These are phyloP conservation scores for Drosophila burlai DNA, from an alignment of 1,140 invertebrate species.

Conservation along the genomic window DNA sequence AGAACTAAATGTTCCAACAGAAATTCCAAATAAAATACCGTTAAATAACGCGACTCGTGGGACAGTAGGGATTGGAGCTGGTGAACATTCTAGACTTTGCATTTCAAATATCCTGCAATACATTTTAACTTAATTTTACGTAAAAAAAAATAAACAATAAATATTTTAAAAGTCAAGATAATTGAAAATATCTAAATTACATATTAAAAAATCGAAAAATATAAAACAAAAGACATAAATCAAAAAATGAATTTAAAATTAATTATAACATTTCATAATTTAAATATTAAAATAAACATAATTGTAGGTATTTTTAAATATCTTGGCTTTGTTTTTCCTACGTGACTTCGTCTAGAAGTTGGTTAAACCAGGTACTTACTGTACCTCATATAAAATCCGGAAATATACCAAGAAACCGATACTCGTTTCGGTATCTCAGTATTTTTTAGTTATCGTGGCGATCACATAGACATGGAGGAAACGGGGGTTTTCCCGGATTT, in stretches of 20 bases:
- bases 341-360: not conserved
- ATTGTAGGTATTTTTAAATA: too few relatives aligned
- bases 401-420: constrained; percentile 5
- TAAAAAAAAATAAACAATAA: too few relatives aligned
- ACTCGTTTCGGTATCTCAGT: too few relatives aligned
- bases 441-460: not conserved
- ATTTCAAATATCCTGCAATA: not conserved
- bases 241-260: not conserved
- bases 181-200: not conserved
- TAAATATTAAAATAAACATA: too few relatives aligned
- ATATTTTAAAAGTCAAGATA: not conserved
- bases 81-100: not conserved
- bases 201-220: not conserved
- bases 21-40: constrained; percentile 8
- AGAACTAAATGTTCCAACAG: not conserved
- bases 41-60: too few relatives aligned
- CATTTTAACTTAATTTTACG: not conserved
- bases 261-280: too few relatives aligned
- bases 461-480: not conserved
- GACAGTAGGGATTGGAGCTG: not conserved
- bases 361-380: constrained; percentile 1
- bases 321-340: not conserved
- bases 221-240: too few relatives aligned
- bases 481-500: not conserved
- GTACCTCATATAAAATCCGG: not conserved